These are phyloP conservation scores for Tipula unca DNA, from an alignment of 2,888 invertebrate genomes.

Conservation along the genomic window DNA sequence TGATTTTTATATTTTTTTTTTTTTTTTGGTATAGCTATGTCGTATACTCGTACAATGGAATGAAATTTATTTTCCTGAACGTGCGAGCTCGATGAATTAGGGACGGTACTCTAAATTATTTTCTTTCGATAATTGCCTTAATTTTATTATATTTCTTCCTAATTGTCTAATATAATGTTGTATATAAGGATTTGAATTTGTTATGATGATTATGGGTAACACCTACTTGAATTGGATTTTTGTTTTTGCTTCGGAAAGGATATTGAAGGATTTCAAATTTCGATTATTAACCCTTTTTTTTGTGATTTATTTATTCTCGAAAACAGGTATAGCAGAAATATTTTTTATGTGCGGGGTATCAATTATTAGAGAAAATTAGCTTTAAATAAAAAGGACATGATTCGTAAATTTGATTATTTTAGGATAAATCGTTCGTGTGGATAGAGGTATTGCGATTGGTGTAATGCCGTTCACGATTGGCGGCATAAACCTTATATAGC, in stretches of 20 bases:
- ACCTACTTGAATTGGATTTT: not conserved
- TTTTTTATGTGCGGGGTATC: not conserved
- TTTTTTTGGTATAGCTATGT: no score
- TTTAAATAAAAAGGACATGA: not conserved
- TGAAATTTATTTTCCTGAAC: no score
- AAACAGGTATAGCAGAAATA: not conserved
- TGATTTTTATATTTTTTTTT: no score
- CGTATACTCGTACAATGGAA: no score
- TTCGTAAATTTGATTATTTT: not conserved
- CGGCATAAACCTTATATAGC: no score
- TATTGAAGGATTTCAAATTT: not conserved
- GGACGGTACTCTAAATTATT: not conserved
- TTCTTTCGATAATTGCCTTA: not conserved
- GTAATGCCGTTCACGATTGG: no score
- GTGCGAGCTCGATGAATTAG: not conserved
- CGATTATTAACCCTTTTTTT: not conserved
- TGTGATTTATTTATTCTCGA: not conserved
- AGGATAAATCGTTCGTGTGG: not conserved
- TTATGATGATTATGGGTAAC: not conserved
- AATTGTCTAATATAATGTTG: not conserved
- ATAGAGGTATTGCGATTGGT: no score
- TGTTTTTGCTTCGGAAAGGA: not conserved
- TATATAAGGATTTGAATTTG: not conserved
- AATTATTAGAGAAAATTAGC: not conserved
- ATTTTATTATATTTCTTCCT: not conserved